Evolutionary conservation across 2,888 invertebrate genomes (phyloP).

Genomic region (Hyalella azteca): DNA sequence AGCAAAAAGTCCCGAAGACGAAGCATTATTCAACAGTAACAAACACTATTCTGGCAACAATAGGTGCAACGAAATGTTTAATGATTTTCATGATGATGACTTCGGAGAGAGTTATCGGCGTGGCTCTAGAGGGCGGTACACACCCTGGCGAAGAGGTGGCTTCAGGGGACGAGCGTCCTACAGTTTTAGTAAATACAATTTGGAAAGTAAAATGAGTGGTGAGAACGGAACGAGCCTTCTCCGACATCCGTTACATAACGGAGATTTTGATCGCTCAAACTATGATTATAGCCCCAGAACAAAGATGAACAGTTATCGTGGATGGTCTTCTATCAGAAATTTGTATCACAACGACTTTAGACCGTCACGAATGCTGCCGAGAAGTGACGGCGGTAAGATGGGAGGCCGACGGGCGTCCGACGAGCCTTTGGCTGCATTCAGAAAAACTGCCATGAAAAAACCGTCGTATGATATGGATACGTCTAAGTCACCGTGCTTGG

Average conservation of each 20-base stretch:
- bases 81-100: not conserved
- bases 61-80: not conserved
- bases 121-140: not conserved
- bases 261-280: not conserved
- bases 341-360: not conserved
- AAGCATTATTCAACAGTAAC: not conserved
- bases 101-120: not conserved
- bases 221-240: not conserved
- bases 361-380: too few relatives aligned
- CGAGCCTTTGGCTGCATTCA: not conserved
- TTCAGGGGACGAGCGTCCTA: not conserved
- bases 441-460: not conserved
- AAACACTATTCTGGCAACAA: not conserved
- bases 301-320: not conserved
- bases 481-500: slow-evolving; percentile 6
- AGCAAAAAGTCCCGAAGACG: not conserved
- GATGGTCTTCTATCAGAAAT: not conserved
- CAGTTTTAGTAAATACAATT: not conserved
- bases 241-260: not conserved
- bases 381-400: too few relatives aligned
- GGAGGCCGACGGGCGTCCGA: too few relatives aligned
- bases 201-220: not conserved
- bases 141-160: not conserved
- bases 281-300: not conserved
- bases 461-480: not conserved